A percentile compares a stretch with the other conserved stretches of the same genome.
Evolutionary conservation across 2,113 vertebrate genomes (phyloP).

Genomic region (Cyanoramphus novaezelandiae): DNA sequence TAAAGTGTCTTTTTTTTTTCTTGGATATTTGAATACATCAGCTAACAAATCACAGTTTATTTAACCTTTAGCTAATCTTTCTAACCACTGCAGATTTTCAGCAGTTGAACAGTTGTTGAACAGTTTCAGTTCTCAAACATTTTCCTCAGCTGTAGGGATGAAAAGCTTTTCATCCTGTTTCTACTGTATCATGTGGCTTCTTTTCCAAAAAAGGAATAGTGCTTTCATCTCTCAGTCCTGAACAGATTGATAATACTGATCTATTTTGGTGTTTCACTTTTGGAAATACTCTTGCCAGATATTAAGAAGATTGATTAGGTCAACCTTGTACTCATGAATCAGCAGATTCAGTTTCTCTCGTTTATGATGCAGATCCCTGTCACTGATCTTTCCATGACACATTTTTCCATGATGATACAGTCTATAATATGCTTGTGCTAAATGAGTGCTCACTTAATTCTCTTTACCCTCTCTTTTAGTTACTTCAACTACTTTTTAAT

Average conservation of each 20-base stretch:
- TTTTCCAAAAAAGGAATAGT: not conserved
- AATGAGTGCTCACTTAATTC: not conserved
- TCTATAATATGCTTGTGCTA: not conserved
- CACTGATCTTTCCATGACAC: not conserved
- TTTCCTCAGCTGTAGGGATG: not conserved
- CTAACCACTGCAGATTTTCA: not conserved
- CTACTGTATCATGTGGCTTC: not conserved
- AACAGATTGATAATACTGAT: not conserved
- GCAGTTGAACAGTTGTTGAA: not conserved
- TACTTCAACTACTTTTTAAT: not conserved
- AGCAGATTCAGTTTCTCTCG: not conserved
- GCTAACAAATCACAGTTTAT: not conserved
- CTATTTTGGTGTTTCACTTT: not conserved
- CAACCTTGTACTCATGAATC: not conserved
- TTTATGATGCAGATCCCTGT: not conserved
- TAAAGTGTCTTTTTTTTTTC: not conserved
- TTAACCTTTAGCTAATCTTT: not conserved
- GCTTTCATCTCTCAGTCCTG: not conserved
- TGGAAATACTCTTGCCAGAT: not conserved
- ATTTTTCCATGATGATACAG: not conserved
- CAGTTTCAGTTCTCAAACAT: not conserved
- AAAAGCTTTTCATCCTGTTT: not conserved
- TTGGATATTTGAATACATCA: not conserved
- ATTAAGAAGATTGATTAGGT: not conserved
- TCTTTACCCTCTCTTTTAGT: not conserved